phyloP scores from a whole-genome alignment of 2,888 invertebrate species.

The Eupithecia centaureata region DNA sequence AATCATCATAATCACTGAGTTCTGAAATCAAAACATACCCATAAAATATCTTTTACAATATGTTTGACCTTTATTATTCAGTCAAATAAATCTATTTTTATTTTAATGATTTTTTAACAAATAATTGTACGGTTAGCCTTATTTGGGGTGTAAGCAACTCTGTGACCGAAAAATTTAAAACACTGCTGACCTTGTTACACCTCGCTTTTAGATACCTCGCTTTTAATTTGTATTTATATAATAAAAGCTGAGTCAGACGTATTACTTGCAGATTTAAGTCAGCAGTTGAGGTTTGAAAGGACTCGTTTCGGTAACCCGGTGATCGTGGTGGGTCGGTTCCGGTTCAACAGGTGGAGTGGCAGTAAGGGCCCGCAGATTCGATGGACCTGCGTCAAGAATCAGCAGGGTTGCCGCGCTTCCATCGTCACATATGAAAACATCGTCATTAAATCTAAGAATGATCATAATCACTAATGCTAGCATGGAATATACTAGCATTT shows the following conservation, averaged over 20 bases:
- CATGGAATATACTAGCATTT: not conserved
- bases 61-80: not conserved
- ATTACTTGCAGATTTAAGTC: slow-evolving; percentile 24
- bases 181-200: not conserved
- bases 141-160: not conserved
- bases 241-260: not conserved
- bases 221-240: not conserved
- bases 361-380: slow-evolving; percentile 57
- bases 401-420: slow-evolving; percentile 63
- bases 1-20: slow-evolving; percentile 22
- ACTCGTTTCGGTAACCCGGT: slow-evolving; percentile 71
- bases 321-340: slow-evolving; percentile 58
- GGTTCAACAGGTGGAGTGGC: slow-evolving; percentile 64
- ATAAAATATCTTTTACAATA: not conserved
- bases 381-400: slow-evolving; percentile 67
- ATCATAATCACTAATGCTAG: slow-evolving; percentile 51
- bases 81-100: not conserved
- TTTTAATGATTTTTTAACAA: too few species aligned
- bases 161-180: not conserved
- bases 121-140: not conserved
- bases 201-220: not conserved
- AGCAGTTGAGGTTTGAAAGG: slow-evolving; percentile 47
- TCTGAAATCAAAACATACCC: not conserved
- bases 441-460: slow-evolving; percentile 56
- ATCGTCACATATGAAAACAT: slow-evolving; percentile 58